phyloP scores from a whole-genome alignment of 2,888 invertebrate species.

The Pomacea canaliculata region DNA sequence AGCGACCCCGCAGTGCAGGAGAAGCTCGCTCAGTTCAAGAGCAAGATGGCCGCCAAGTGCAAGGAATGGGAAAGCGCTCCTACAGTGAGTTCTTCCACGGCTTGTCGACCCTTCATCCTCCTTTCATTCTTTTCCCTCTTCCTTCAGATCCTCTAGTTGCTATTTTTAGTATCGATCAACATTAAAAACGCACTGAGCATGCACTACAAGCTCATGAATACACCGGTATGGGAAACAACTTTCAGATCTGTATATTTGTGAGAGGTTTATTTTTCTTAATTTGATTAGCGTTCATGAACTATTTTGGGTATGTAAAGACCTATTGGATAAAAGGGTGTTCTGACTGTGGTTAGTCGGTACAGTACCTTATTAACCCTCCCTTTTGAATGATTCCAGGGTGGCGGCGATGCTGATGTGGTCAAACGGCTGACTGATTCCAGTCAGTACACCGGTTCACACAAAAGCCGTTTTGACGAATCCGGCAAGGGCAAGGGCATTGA shows the following conservation, averaged over 20 bases:
- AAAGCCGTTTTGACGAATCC: slow-evolving; percentile 30
- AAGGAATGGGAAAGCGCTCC: background rate
- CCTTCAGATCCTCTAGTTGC: background rate
- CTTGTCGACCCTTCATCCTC: background rate
- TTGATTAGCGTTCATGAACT: no score
- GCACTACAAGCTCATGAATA: no score
- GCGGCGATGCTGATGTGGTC: slow-evolving; percentile 22
- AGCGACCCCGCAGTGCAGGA: slow-evolving; percentile 4
- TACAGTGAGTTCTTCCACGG: background rate
- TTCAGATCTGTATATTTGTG: no score
- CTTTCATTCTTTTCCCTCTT: background rate
- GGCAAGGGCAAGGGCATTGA: slow-evolving; percentile 32
- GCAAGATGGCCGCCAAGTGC: background rate
- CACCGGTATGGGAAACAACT: no score
- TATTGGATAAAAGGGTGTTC: no score
- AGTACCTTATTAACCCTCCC: no score
- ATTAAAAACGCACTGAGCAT: no score
- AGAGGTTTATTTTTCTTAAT: no score
- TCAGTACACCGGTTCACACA: slow-evolving; percentile 37
- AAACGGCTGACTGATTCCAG: slow-evolving; percentile 33
- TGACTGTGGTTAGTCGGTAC: no score
- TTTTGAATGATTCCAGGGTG: slow-evolving; percentile 1
- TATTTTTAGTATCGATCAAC: background rate
- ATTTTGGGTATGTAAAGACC: no score
- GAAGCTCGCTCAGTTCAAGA: slow-evolving; percentile 14